phyloP scores from a whole-genome alignment of 1,140 invertebrate genomes.

The Formica selysi region DNA sequence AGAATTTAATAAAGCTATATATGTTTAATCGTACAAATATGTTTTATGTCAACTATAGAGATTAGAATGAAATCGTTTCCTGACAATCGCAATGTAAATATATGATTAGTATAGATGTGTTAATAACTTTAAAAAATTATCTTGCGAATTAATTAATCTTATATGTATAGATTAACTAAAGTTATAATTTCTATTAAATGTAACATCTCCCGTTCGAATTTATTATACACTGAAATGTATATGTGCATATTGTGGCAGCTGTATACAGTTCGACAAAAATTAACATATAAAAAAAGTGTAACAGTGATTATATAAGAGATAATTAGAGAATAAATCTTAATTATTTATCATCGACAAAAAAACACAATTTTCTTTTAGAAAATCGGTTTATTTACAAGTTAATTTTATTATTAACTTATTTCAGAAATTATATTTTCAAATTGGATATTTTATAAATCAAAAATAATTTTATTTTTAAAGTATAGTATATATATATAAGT shows the following conservation, averaged over 20 bases:
- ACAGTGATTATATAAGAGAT: slow-evolving; percentile 32
- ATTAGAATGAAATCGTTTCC: slow-evolving; percentile 39
- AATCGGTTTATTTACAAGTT: background rate
- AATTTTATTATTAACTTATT: background rate
- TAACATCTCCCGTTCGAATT: slow-evolving; percentile 10
- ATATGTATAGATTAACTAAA: slow-evolving; percentile 48
- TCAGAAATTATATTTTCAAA: background rate
- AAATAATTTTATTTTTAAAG: background rate
- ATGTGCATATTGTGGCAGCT: slow-evolving; percentile 34
- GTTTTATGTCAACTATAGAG: slow-evolving; percentile 36
- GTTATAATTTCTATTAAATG: slow-evolving; percentile 32
- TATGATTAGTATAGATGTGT: slow-evolving; percentile 26
- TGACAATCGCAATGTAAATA: slow-evolving; percentile 48
- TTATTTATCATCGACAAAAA: slow-evolving; percentile 78
- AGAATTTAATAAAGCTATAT: slow-evolving; percentile 47
- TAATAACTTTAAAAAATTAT: slow-evolving; percentile 39
- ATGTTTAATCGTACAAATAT: slow-evolving; percentile 39
- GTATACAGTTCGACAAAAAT: slow-evolving; percentile 21
- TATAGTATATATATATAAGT: too few species aligned
- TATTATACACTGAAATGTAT: slow-evolving; percentile 24
- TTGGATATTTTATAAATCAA: background rate
- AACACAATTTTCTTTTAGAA: background rate
- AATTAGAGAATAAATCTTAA: slow-evolving; percentile 77
- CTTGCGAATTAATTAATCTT: slow-evolving; percentile 27
- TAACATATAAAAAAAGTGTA: slow-evolving; percentile 50